phyloP scores from a whole-genome alignment of 2,113 vertebrate species.

The Archocentrus centrarchus region DNA sequence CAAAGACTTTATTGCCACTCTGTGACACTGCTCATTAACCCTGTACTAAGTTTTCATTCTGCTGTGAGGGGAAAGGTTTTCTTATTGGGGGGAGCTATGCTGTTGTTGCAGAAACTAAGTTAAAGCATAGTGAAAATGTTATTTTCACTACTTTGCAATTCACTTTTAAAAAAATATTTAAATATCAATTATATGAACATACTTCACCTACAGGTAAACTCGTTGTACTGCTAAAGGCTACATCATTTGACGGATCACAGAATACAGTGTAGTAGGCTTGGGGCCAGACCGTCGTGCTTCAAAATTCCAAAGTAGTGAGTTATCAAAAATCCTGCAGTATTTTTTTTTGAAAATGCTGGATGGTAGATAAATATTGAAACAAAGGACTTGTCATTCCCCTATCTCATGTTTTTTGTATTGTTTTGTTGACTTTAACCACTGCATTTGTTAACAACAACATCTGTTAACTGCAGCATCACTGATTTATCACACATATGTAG shows the following conservation, averaged over 20 bases:
- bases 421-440: conserved; percentile 12
- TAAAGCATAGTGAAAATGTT: neutral
- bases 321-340: neutral
- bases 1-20: no score
- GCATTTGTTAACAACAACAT: conserved; percentile 2
- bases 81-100: neutral
- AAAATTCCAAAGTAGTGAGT: conserved; percentile 3
- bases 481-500: conserved; percentile 7
- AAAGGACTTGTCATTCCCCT: conserved; percentile 6
- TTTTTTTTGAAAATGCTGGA: neutral
- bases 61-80: neutral
- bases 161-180: no score
- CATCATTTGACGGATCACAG: neutral
- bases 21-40: neutral
- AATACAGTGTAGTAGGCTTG: neutral
- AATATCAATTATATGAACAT: neutral
- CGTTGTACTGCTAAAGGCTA: neutral
- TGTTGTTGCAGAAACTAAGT: neutral
- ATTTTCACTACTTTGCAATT: neutral
- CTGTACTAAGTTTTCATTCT: neutral
- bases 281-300: neutral
- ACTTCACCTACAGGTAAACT: neutral
- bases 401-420: conserved; percentile 1
- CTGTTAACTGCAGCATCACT: neutral
- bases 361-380: conserved; percentile 32